Conservation (phyloP, 1,140 invertebrate species). For the Drosophila nannoptera region DNA sequence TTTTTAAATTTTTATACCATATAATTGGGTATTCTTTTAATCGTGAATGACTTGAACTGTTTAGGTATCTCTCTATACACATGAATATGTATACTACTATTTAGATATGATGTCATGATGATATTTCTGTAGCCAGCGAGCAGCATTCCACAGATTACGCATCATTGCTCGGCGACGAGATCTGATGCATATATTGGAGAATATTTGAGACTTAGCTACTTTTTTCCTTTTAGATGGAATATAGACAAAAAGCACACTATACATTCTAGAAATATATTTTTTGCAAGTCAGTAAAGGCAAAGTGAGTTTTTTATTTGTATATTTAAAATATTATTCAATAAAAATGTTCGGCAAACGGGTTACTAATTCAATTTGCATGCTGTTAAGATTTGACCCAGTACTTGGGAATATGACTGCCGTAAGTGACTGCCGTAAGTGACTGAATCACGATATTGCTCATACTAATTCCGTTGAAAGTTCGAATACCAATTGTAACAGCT, state of each 20-base stretch:
- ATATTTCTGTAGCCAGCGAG: slow-evolving; percentile 15
- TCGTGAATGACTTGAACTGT: slow-evolving; percentile 62
- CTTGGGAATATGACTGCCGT: slow-evolving; percentile 52
- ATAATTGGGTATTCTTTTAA: slow-evolving; percentile 39
- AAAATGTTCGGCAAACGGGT: slow-evolving; percentile 3
- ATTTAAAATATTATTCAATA: slow-evolving; percentile 24
- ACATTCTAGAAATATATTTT: slow-evolving; percentile 35
- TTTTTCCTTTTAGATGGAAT: slow-evolving; percentile 1
- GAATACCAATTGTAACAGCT: slow-evolving; percentile 59
- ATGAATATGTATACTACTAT: slow-evolving; percentile 2
- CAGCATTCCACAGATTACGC: slow-evolving; percentile 20
- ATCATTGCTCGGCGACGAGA: slow-evolving; percentile 8
- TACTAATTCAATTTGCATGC: slow-evolving; percentile 59
- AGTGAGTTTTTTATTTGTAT: slow-evolving; percentile 25
- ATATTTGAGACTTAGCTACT: neutral
- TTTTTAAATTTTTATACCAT: slow-evolving; percentile 34
- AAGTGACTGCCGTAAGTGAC: slow-evolving; percentile 43
- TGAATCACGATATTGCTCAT: slow-evolving; percentile 52
- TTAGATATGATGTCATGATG: slow-evolving; percentile 29
- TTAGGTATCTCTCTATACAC: slow-evolving; percentile 22
- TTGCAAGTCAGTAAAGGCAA: slow-evolving; percentile 28
- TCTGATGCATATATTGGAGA: slow-evolving; percentile 10
- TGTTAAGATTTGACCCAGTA: slow-evolving; percentile 37
- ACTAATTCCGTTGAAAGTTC: slow-evolving; percentile 54
- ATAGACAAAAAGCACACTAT: neutral